Evolutionary conservation across 1,140 invertebrate species (phyloP), one percentile per base, ranked within the genome.

Genomic region (Drosophila kanapiae): DNA sequence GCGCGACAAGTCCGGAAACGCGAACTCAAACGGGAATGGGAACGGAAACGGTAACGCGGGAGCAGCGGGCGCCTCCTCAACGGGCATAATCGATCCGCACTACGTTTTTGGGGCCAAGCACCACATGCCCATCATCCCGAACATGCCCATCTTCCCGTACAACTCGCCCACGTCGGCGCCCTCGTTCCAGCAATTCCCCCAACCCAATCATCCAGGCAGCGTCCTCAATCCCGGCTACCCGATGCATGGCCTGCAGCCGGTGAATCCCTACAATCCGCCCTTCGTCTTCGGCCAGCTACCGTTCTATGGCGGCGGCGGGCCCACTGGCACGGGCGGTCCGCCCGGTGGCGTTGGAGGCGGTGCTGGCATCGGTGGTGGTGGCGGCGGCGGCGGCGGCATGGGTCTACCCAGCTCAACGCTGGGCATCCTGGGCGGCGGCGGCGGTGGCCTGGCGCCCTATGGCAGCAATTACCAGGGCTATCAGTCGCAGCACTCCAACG

Each of bases 141-240:
- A 93, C 75, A 76, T 93, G 75, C 92, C 92, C 60, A 93, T 93
- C 42, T 93, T 93, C 57, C 92, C 92, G 40, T 92, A 91, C 69
- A 92, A 93, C 56, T 91, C 91, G 61, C 90, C 92, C 38, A 93
- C 92, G 75, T 67, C 71, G 78, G 80, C 90, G 68, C 92, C 91
- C 57, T 78, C 88, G 60, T 91, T 92, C 82, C 91, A 92, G 82
- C 91, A 93, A 74, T 92, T 93, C 80, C 91, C 87, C 59, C 92
- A 93, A 92, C 83, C 91, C 59, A 91, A 92, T 49, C 91, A 92
- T 92, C 91, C 91, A 87, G 92, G 91, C 79, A 91, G 81, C 67
- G 82, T 84, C 37, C 82, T 88, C 59, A 93, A 92, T 82, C 92
- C 92, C n/a, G 86, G 90, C 59, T 86, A 84, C 47, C 92, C 92